A percentile compares a stretch with the other conserved stretches of the same genome.
Conservation (phyloP, 2,113 vertebrate genomes). For the Gasterosteus nipponicus region DNA sequence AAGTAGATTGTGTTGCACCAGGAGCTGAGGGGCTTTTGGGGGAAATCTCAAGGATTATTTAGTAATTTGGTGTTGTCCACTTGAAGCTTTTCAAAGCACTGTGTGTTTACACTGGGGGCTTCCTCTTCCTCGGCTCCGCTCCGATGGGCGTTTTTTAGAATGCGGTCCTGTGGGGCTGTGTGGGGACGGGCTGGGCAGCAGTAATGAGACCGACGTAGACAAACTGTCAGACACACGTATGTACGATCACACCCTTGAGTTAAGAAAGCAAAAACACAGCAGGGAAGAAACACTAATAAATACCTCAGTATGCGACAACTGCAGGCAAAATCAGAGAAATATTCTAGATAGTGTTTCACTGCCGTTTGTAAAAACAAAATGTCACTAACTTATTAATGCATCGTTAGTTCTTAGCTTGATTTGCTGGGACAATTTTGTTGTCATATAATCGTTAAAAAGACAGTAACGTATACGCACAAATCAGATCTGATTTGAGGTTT, state of each 20-base stretch:
- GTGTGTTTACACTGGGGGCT: slow-evolving; percentile 71
- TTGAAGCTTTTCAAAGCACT: slow-evolving; percentile 58
- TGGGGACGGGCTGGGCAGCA: slow-evolving; percentile 42
- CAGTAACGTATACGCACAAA: background rate
- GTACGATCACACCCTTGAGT: slow-evolving; percentile 41
- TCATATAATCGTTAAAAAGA: background rate
- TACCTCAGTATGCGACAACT: background rate
- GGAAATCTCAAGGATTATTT: slow-evolving; percentile 20
- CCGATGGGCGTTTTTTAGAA: slow-evolving; percentile 71
- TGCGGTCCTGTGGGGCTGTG: slow-evolving; percentile 52
- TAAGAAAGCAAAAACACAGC: slow-evolving; percentile 12
- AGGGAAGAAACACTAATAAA: background rate
- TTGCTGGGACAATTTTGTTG: background rate
- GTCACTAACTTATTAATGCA: too few species aligned
- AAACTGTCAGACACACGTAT: slow-evolving; percentile 49
- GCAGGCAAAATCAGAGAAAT: background rate
- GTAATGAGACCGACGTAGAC: slow-evolving; percentile 57
- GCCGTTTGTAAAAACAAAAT: background rate
- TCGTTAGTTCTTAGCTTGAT: background rate
- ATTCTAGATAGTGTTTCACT: background rate
- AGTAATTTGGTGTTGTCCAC: slow-evolving; percentile 36
- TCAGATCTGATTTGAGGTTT: background rate
- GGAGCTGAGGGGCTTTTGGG: slow-evolving; percentile 7
- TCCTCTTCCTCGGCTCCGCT: slow-evolving; percentile 64
- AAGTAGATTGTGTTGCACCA: background rate